These are phyloP conservation scores for Galerucella pusilla DNA, from an alignment of 2,888 invertebrate genomes.

Conservation along the genomic window DNA sequence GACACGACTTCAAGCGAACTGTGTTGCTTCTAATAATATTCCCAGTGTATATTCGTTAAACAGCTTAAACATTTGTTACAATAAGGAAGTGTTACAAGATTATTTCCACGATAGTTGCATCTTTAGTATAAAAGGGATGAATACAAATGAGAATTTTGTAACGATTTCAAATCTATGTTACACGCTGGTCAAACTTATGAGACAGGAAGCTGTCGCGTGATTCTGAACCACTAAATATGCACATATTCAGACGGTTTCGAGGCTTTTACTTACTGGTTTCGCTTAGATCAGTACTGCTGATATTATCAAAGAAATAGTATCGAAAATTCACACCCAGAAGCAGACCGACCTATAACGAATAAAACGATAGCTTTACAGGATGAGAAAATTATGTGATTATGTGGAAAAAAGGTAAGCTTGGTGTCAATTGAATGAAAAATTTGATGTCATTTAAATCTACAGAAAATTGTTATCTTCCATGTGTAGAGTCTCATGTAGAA, in stretches of 20 bases:
- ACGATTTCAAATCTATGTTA: constrained; percentile 63
- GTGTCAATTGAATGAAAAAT: too few relatives aligned
- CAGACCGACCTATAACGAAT: not conserved
- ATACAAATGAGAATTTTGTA: constrained; percentile 62
- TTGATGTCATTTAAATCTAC: too few relatives aligned
- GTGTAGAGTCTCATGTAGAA: too few relatives aligned
- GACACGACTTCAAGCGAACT: too few relatives aligned
- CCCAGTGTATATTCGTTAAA: constrained; percentile 3
- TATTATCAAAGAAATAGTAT: constrained; percentile 15
- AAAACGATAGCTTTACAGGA: not conserved
- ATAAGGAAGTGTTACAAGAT: constrained; percentile 30
- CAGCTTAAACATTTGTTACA: constrained; percentile 27
- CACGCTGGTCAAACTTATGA: constrained; percentile 63
- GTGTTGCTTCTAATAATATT: not conserved
- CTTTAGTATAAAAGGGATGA: constrained; percentile 58
- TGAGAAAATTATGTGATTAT: too few relatives aligned
- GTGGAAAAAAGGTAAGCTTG: too few relatives aligned
- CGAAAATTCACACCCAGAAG: constrained; percentile 20
- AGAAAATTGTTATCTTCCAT: too few relatives aligned
- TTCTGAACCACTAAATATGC: constrained; percentile 61
- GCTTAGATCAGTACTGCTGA: constrained; percentile 14
- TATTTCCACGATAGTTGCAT: constrained; percentile 36
- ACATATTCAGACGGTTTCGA: constrained; percentile 55
- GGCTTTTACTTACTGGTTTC: constrained; percentile 30
- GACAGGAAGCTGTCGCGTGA: constrained; percentile 56